Base-by-base conservation (phyloP, 1,140 invertebrate genomes). In the Olivierus martensii region DNA sequence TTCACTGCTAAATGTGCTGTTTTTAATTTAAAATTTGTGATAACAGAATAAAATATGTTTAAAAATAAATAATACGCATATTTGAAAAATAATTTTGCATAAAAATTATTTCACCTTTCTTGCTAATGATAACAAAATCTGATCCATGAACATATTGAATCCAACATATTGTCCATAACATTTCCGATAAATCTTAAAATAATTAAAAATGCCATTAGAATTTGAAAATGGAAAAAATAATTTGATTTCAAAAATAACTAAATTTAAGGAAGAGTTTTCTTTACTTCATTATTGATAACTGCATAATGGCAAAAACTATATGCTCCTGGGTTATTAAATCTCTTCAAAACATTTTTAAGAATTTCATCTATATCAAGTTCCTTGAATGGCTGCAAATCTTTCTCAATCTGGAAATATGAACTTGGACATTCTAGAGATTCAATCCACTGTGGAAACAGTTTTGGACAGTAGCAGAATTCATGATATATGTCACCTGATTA, bases 61-160 rank as follows among this genome's bases (percentile, higher is more conserved):
- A n/a, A n/a, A n/a, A n/a, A n/a, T n/a, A n/a, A n/a, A n/a, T n/a
- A n/a, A n/a, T n/a, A n/a, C n/a, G n/a, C n/a, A n/a, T n/a, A n/a
- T n/a, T n/a, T n/a, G n/a, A n/a, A n/a, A n/a, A 28, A 28, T 28
- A 28, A 28, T 6, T 6, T 28, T 28, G 9, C 2, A 28, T 28
- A 28, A 6, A 28, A 28, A 28, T 28, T 28, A 28, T 28, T 36
- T 56, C n/a, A 84, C 79, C 77, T 92, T 92, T 57, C 88, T 72
- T 12, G 79, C 67, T 14, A 97, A 63, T 0, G 88, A 92, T 22
- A 90, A 66, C 17, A 97, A 71, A 56, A 92, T 84, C 46, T 79
- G 78, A 73, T 97, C 92, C 68, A 85, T 80, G 71, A 97, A 97
- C 78, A 92, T 90, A 68, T 90, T 90, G 66, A 96, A 97, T 12